Conservation (phyloP, 2,797 vertebrate species). For the Notamacropus eugenii region DNA sequence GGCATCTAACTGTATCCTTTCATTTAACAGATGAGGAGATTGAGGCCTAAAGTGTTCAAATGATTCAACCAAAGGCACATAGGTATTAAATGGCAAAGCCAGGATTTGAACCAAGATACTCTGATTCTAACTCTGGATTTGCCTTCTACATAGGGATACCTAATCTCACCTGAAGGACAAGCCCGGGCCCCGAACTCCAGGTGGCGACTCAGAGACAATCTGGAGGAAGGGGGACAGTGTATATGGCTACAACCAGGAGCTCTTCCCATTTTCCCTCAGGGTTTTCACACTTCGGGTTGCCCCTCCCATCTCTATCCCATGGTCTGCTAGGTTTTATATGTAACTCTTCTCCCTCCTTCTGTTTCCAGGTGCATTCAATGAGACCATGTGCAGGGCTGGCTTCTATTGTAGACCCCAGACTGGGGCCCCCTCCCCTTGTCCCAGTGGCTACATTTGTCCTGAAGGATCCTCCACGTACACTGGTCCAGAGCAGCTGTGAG, state of each 20-base stretch:
- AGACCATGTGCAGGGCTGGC: slow-evolving; percentile 89
- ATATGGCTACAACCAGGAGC: not conserved
- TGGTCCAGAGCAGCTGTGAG: slow-evolving; percentile 90
- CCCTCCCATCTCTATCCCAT: not conserved
- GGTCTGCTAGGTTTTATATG: not conserved
- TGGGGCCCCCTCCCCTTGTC: slow-evolving; percentile 88
- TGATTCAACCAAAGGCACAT: not conserved
- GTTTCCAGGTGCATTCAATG: slow-evolving; percentile 88
- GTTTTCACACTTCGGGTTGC: not conserved
- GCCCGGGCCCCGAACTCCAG: not conserved
- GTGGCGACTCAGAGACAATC: not conserved
- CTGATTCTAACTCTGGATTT: not conserved
- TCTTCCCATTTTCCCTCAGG: not conserved
- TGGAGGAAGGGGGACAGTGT: not conserved
- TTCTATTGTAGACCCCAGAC: slow-evolving; percentile 90
- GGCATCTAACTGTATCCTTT: not conserved
- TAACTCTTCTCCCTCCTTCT: not conserved
- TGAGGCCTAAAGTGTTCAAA: not conserved
- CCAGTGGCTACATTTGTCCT: slow-evolving; percentile 91
- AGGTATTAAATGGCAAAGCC: not conserved
- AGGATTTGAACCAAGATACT: not conserved
- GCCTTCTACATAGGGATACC: not conserved
- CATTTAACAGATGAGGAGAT: not conserved
- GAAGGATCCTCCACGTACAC: slow-evolving; percentile 89
- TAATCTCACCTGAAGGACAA: not conserved